Conservation (phyloP, 2,797 vertebrate species). For the Danio choprae region DNA sequence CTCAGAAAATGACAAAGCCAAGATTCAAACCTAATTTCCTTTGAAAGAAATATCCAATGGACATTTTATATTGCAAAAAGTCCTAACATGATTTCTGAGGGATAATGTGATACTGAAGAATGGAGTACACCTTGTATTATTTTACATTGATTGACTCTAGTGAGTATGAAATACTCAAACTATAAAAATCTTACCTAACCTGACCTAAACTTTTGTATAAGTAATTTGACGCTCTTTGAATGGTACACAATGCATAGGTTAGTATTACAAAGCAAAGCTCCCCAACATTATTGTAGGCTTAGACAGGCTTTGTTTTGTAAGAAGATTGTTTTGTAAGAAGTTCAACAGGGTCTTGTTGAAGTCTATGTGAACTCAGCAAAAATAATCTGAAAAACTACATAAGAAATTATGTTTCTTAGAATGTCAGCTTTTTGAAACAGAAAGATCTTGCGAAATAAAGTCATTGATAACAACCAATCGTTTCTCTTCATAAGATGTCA, state of each 20-base stretch:
- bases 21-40: neutral
- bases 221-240: neutral
- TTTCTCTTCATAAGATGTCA: too few relatives aligned
- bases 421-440: constrained; percentile 6
- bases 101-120: neutral
- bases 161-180: too few relatives aligned
- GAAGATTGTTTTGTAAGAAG: constrained; percentile 37
- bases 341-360: neutral
- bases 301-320: constrained; percentile 24
- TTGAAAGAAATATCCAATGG: neutral
- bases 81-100: neutral
- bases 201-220: neutral
- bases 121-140: neutral
- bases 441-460: neutral
- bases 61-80: neutral
- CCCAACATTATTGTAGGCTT: constrained; percentile 17
- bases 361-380: neutral
- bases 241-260: constrained; percentile 10
- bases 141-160: neutral
- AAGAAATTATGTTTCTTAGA: neutral
- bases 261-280: constrained; percentile 1
- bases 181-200: neutral
- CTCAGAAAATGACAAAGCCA: neutral
- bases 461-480: neutral
- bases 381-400: neutral